Percentiles rank a stretch among this genome's conserved stretches.
These are phyloP conservation scores for Cranoglanis bouderius DNA, from an alignment of 2,113 vertebrate species.

Conservation along the genomic window DNA sequence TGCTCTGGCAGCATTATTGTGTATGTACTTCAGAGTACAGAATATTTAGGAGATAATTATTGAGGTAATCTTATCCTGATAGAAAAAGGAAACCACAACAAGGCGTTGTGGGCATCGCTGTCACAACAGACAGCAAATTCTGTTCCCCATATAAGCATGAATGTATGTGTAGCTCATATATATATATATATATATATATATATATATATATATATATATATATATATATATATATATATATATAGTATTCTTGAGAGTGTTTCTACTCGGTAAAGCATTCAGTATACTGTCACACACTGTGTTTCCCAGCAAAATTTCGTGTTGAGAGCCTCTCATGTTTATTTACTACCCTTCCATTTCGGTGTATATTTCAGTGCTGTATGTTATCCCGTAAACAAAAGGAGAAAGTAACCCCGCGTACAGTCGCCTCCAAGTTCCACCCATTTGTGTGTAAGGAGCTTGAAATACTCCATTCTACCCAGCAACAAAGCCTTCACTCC, in stretches of 20 bases:
- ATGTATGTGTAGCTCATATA: no score
- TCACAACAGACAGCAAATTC: neutral
- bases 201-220: no score
- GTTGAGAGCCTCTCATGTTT: neutral
- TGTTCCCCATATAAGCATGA: neutral
- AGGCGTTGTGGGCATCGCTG: neutral
- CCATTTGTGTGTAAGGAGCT: slow-evolving; percentile 58
- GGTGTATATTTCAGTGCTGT: slow-evolving; percentile 40
- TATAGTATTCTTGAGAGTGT: no score
- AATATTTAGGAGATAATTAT: neutral
- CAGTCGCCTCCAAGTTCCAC: slow-evolving; percentile 60
- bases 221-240: neutral
- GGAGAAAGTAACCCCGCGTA: slow-evolving; percentile 59
- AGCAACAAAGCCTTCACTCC: slow-evolving; percentile 59
- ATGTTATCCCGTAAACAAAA: slow-evolving; percentile 68
- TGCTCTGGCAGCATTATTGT: neutral
- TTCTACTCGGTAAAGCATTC: no score
- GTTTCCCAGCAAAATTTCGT: neutral
- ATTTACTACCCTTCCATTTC: neutral
- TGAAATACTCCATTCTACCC: slow-evolving; percentile 64
- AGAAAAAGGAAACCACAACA: neutral
- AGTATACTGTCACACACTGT: neutral
- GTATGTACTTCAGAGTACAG: neutral
- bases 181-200: neutral
- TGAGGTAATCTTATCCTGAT: neutral